phyloP scores from a whole-genome alignment of 1,140 invertebrate species.

The Capitella teleta region DNA sequence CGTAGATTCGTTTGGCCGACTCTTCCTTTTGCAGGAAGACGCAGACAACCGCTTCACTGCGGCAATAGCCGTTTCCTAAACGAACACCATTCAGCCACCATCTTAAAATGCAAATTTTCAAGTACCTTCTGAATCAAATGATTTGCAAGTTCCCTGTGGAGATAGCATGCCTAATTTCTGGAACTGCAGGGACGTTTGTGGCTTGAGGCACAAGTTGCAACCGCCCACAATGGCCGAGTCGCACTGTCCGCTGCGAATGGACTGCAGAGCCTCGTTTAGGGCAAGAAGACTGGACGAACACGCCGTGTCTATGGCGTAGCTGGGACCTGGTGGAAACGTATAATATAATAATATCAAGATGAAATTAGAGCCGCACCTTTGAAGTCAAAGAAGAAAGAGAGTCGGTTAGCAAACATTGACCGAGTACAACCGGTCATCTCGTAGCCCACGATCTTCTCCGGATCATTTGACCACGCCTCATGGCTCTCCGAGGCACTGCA shows the following conservation, averaged over 20 bases:
- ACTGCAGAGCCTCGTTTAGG: conserved; percentile 69
- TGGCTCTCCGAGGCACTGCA: conserved; percentile 74
- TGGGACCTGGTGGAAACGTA: conserved; percentile 57
- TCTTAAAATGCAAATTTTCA: conserved; percentile 6
- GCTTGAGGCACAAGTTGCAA: conserved; percentile 71
- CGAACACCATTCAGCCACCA: neutral
- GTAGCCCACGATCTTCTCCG: conserved; percentile 69
- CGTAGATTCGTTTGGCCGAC: conserved; percentile 69
- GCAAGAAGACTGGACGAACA: conserved; percentile 87
- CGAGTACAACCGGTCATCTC: conserved; percentile 80
- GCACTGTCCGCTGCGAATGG: conserved; percentile 73
- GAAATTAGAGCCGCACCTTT: conserved; percentile 39
- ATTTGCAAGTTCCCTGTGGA: conserved; percentile 77
- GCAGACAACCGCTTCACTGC: conserved; percentile 73
- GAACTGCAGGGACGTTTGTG: conserved; percentile 81
- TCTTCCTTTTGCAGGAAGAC: conserved; percentile 68
- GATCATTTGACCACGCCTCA: conserved; percentile 55
- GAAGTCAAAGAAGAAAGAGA: conserved; percentile 91
- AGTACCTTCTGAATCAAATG: conserved; percentile 74
- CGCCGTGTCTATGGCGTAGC: conserved; percentile 85
- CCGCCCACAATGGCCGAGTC: conserved; percentile 88
- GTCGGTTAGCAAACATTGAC: conserved; percentile 91
- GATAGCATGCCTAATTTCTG: conserved; percentile 82
- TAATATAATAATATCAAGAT: neutral
- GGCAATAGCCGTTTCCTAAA: conserved; percentile 62